Evolutionary conservation across 2,113 vertebrate genomes (phyloP).

Genomic region (Columba janthina): DNA sequence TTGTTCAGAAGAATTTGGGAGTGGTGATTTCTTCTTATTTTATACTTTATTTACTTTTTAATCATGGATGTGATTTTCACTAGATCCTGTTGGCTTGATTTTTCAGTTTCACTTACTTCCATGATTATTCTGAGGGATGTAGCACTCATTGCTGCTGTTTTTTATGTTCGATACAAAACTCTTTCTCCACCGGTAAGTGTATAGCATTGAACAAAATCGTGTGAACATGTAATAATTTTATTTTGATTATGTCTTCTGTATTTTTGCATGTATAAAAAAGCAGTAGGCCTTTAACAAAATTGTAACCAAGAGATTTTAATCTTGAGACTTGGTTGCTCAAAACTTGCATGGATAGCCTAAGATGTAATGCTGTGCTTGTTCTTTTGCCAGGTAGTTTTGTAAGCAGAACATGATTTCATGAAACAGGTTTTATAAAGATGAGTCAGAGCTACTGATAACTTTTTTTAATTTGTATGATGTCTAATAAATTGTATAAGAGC

Average conservation of each 20-base stretch:
- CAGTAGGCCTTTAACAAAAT: neutral
- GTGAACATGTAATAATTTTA: rapidly evolving
- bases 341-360: neutral
- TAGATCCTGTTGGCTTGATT: conserved; percentile 15
- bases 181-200: conserved; percentile 93
- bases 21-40: neutral
- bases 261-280: neutral
- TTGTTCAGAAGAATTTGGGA: neutral
- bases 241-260: neutral
- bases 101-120: conserved; percentile 88
- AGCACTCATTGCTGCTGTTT: conserved; percentile 92
- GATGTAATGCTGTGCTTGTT: neutral
- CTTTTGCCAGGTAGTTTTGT: neutral
- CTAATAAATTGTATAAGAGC: neutral
- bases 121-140: conserved; percentile 91
- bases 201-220: neutral
- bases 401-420: neutral
- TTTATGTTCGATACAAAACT: conserved; percentile 96
- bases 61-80: neutral
- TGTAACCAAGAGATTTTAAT: neutral
- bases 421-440: neutral
- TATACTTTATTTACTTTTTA: neutral
- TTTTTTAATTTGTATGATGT: neutral
- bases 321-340: neutral
- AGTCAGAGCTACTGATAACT: neutral